Conservation (phyloP, 2,797 vertebrate genomes). For the Crypturellus tataupa region DNA sequence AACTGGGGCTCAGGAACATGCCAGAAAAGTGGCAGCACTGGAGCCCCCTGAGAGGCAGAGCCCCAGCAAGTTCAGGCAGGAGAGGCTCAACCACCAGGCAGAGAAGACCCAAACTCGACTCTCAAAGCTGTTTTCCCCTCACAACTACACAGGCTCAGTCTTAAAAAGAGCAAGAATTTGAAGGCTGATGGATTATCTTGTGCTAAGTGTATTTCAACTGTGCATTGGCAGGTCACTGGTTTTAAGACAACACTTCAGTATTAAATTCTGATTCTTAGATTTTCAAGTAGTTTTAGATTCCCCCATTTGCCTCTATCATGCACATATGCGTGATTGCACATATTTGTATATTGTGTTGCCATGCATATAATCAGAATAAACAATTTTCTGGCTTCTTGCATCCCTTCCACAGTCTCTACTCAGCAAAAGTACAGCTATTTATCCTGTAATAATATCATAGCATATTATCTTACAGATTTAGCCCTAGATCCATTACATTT, state of each 20-base stretch:
- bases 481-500: background rate
- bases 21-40: background rate
- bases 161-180: background rate
- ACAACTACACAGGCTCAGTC: background rate
- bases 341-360: no score
- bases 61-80: accelerated
- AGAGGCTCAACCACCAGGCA: background rate
- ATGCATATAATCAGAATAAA: background rate
- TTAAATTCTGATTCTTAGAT: background rate
- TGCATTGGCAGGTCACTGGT: background rate
- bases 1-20: background rate
- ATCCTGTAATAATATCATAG: background rate
- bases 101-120: background rate
- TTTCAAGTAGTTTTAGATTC: background rate
- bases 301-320: background rate
- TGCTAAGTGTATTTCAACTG: background rate
- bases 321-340: no score
- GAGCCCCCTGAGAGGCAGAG: background rate
- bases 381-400: background rate
- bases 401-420: background rate
- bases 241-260: background rate
- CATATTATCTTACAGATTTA: background rate
- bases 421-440: background rate
- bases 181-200: background rate
- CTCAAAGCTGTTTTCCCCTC: background rate